Percentiles rank a stretch among this genome's conserved stretches.
phyloP scores from a whole-genome alignment of 2,113 vertebrate species.

The Pipra filicauda region DNA sequence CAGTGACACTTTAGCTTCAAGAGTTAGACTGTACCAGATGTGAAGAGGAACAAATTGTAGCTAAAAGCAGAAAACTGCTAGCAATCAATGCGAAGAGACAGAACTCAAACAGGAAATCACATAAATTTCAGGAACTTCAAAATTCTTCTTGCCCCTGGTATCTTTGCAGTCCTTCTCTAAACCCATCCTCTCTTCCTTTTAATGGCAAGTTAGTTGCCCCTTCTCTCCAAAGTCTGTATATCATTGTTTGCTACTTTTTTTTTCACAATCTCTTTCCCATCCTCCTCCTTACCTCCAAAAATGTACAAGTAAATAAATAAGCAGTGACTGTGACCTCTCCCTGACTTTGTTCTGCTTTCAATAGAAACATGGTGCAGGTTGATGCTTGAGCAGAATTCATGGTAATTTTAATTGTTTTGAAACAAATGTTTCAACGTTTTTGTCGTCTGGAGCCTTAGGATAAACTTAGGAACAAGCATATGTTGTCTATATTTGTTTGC shows the following conservation, averaged over 20 bases:
- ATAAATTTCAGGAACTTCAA: neutral
- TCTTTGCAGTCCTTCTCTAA: neutral
- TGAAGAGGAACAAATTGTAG: neutral
- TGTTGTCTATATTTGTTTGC: neutral
- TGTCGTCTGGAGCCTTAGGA: constrained; percentile 21
- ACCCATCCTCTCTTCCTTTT: neutral
- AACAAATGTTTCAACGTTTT: neutral
- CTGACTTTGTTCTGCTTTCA: constrained; percentile 26
- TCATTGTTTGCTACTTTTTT: neutral
- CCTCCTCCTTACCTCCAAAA: neutral
- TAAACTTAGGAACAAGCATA: neutral
- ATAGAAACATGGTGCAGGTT: neutral
- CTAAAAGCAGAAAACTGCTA: neutral
- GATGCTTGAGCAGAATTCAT: neutral
- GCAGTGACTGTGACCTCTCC: constrained; percentile 19
- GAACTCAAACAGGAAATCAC: neutral
- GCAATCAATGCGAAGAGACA: neutral
- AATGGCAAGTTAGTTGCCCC: neutral
- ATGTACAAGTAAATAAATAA: constrained; percentile 4
- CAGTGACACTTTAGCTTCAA: rapidly evolving
- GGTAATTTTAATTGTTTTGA: neutral
- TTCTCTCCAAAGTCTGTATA: neutral
- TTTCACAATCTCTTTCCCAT: neutral
- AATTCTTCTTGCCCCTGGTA: neutral
- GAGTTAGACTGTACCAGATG: neutral